These are phyloP conservation scores for Tiliqua scincoides DNA, from an alignment of 2,113 vertebrate genomes.

Conservation along the genomic window DNA sequence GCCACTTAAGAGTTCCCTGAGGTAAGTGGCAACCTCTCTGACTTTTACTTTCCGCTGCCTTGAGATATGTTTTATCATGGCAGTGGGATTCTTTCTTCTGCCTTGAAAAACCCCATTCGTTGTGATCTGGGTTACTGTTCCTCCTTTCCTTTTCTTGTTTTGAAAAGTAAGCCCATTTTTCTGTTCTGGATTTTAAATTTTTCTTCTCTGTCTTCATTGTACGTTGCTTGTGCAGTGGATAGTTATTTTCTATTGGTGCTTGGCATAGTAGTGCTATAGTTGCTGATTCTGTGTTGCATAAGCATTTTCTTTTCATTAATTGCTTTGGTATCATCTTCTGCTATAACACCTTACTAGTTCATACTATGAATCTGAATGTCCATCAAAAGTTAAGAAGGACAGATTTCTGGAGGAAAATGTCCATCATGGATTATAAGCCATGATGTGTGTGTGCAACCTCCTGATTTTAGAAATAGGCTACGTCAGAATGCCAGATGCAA, in stretches of 20 bases:
- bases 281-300: not conserved
- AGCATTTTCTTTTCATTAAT: not conserved
- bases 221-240: not conserved
- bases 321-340: not conserved
- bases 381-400: not conserved
- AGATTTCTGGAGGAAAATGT: no score
- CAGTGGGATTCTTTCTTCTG: not conserved
- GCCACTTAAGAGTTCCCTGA: not conserved
- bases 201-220: not conserved
- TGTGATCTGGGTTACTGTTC: not conserved
- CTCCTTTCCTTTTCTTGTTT: not conserved
- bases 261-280: not conserved
- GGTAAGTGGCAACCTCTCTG: not conserved
- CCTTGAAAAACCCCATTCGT: not conserved
- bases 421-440: no score
- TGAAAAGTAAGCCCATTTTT: not conserved
- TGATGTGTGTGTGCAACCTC: no score
- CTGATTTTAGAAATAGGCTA: no score
- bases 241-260: not conserved
- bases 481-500: no score
- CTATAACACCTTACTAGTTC: not conserved
- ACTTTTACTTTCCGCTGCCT: not conserved
- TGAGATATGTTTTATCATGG: not conserved
- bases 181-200: not conserved
- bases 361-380: not conserved